These are phyloP conservation scores for Esox masquinongy DNA, from an alignment of 2,797 vertebrate species.

Conservation along the genomic window DNA sequence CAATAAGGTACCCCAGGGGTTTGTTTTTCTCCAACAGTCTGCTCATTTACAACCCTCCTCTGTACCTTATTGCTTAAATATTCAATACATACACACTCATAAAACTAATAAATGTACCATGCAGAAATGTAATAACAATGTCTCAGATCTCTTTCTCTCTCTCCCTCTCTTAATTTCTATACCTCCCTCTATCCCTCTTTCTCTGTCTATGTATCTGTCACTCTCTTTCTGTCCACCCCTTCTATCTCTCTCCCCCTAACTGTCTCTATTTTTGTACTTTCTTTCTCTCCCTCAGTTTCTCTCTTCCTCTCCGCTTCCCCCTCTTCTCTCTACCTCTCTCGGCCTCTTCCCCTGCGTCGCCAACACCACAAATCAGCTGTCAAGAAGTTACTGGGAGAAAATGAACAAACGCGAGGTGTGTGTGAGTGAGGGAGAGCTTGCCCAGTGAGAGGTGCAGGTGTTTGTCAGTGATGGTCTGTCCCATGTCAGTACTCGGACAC, in stretches of 20 bases:
- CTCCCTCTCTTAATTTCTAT: background rate
- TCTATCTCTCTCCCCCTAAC: conserved; percentile 22
- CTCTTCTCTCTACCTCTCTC: conserved; percentile 24
- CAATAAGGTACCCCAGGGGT: too few species aligned
- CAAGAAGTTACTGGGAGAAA: conserved; percentile 62
- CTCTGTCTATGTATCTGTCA: background rate
- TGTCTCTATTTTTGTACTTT: conserved; percentile 14
- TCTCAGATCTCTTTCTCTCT: background rate
- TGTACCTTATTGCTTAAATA: too few species aligned
- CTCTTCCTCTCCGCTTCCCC: background rate
- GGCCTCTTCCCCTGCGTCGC: conserved; percentile 42
- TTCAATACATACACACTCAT: too few species aligned
- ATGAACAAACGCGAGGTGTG: conserved; percentile 40
- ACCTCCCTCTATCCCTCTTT: background rate
- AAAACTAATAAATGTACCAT: too few species aligned
- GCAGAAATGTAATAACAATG: too few species aligned
- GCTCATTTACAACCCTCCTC: too few species aligned
- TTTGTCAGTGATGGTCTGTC: conserved; percentile 66
- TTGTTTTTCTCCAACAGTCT: too few species aligned
- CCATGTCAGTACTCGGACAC: conserved; percentile 34
- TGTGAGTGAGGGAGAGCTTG: conserved; percentile 13
- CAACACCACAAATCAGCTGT: conserved; percentile 66
- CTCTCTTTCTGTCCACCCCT: background rate
- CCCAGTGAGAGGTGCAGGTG: conserved; percentile 41
- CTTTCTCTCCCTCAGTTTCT: background rate